phyloP scores from a whole-genome alignment of 1,140 invertebrate genomes.

The Drosophila pectinifera region DNA sequence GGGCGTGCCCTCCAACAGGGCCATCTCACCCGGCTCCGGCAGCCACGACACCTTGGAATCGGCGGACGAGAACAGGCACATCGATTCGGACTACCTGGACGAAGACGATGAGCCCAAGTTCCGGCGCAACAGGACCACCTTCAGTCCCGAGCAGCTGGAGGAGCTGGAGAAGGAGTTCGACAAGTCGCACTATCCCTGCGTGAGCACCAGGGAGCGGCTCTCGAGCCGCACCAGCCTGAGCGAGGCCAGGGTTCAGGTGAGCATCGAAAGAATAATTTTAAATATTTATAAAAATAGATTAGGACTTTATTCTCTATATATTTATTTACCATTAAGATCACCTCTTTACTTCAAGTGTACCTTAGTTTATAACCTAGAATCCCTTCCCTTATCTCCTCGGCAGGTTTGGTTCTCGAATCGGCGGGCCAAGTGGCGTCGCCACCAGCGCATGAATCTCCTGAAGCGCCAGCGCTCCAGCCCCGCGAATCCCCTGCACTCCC shows the following conservation, averaged over 20 bases:
- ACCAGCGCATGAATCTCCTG: slow-evolving; percentile 96
- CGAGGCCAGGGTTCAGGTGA: slow-evolving; percentile 98
- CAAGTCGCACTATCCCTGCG: slow-evolving; percentile 97
- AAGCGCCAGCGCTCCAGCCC: slow-evolving; percentile 88
- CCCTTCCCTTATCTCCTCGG: neutral
- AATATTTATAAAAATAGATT: too few relatives aligned
- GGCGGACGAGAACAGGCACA: slow-evolving; percentile 79
- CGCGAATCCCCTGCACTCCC: slow-evolving; percentile 72
- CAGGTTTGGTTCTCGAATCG: slow-evolving; percentile 99
- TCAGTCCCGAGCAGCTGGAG: slow-evolving; percentile 96
- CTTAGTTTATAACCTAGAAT: neutral
- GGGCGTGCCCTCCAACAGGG: slow-evolving; percentile 49
- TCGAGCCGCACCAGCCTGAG: slow-evolving; percentile 96
- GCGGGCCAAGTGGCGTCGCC: slow-evolving; percentile 97
- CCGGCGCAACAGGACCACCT: slow-evolving; percentile 96
- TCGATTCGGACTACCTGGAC: slow-evolving; percentile 89
- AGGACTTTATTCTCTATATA: neutral
- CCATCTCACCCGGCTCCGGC: slow-evolving; percentile 81
- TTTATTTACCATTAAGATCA: slow-evolving; percentile 4
- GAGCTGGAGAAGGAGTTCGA: slow-evolving; percentile 98
- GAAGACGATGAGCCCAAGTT: slow-evolving; percentile 96
- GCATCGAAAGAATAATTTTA: slow-evolving; percentile 47
- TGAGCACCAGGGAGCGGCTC: slow-evolving; percentile 95
- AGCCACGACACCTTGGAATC: slow-evolving; percentile 84
- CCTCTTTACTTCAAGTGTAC: too few relatives aligned